Base-by-base conservation (phyloP, 92 coral and sea anemone genomes). In the Muricea muricata region DNA sequence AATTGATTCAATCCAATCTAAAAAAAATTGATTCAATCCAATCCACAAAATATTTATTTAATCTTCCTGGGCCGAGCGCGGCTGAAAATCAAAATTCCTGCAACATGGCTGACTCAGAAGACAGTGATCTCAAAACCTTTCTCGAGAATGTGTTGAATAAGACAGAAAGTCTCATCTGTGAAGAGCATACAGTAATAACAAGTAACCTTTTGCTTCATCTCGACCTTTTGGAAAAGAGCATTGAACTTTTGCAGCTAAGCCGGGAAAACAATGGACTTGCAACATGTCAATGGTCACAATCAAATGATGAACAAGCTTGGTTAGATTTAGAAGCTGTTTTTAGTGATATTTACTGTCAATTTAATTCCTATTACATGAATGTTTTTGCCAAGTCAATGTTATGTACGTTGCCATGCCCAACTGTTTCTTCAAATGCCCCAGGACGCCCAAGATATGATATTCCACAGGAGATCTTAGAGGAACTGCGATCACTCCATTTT, bases 281-380 rank as follows among this genome's bases (percentile, higher is more conserved):
- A 68, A 13, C 75, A 28, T 68, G 75, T 68, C 35, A 31, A 31
- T 68, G 75, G 75, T 68, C 75, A 68, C 75, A 68, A 68, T 68
- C 75, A 28, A 68, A 2, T 45, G 45, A 68, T 45, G 45, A 61
- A 1, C 69, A 61, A 61, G 24, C 69, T 10, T 61, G 69, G 69
- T 21, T 61, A 61, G 33, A 61, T 61, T 61, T 68, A 68, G 45
- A 68, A 68, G 32, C 26, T 11, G 75, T 26, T 68, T 68, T 68
- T 28, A 68, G 40, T 10, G 48, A 68, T 68, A 68, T 68, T 68
- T 24, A 3, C 32, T 3, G 39, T 26, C 40, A 25, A 32, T 68
- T 68, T 25, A 13, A 20, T 68, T 32, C 56, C n/a, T 20, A 47
- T 20, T 47, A 47, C 56, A 47, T 47, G 1, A 47, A 47, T 20